These are phyloP conservation scores for Cyprinodon variegatus DNA, from an alignment of 2,113 vertebrate genomes.

Conservation along the genomic window DNA sequence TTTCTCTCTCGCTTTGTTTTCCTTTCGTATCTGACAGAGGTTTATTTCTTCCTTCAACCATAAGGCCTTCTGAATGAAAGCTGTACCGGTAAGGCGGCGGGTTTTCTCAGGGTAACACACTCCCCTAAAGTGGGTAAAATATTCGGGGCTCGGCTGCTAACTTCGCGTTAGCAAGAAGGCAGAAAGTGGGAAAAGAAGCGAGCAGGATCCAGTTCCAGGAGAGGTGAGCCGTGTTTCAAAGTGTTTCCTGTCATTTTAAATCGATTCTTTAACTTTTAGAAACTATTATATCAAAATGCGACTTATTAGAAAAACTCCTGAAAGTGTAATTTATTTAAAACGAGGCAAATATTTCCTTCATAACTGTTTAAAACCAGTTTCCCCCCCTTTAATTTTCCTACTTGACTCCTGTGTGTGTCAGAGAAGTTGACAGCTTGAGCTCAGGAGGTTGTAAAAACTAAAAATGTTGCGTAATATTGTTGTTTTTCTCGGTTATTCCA, in stretches of 20 bases:
- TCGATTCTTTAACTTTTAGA: neutral
- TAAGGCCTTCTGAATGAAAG: neutral
- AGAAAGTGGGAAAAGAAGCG: constrained; percentile 63
- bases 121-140: constrained; percentile 21
- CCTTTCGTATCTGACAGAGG: neutral
- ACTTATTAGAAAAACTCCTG: constrained; percentile 4
- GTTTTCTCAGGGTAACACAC: neutral
- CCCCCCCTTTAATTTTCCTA: constrained; percentile 14
- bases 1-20: constrained; percentile 31
- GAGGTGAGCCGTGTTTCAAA: constrained; percentile 57
- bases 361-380: neutral
- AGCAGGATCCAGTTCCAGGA: constrained; percentile 59
- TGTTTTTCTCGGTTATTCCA: constrained; percentile 2
- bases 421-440: neutral
- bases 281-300: neutral
- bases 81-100: neutral
- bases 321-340: neutral
- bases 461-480: constrained; percentile 51
- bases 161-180: constrained; percentile 60
- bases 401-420: neutral
- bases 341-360: neutral
- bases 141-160: constrained; percentile 52
- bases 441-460: neutral
- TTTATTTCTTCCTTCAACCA: fast-evolving
- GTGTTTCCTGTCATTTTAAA: neutral